These are phyloP conservation scores for Leptobrachium ailaonicum DNA, from an alignment of 2,113 vertebrate genomes.

Conservation along the genomic window DNA sequence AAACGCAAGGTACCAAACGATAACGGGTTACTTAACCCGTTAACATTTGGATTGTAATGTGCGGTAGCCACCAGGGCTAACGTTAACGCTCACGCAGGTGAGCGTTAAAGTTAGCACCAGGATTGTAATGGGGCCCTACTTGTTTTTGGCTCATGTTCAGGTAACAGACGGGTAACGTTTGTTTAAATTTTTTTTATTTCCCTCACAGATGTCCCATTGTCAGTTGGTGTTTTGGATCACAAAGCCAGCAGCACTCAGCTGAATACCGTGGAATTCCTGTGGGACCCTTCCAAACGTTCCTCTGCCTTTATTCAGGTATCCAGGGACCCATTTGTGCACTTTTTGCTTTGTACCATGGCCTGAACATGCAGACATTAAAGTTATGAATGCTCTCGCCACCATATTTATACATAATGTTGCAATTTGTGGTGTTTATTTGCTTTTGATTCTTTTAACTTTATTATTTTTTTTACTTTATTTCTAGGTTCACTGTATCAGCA, in stretches of 20 bases:
- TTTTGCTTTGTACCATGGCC: too few relatives aligned
- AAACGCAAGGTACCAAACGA: too few relatives aligned
- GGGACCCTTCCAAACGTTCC: slow-evolving; percentile 85
- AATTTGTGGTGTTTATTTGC: not conserved
- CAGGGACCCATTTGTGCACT: too few relatives aligned
- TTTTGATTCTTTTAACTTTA: not conserved
- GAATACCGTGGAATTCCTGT: slow-evolving; percentile 91
- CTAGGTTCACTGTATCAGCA: slow-evolving; percentile 96
- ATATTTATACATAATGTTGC: too few relatives aligned
- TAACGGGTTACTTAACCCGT: too few relatives aligned
- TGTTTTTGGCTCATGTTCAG: slow-evolving; percentile 64
- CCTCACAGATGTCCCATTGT: slow-evolving; percentile 87
- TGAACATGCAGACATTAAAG: too few relatives aligned
- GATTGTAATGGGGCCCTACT: slow-evolving; percentile 16
- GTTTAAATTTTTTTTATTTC: slow-evolving; percentile 48
- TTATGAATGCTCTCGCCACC: too few relatives aligned
- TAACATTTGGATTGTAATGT: too few relatives aligned
- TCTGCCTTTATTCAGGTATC: slow-evolving; percentile 91
- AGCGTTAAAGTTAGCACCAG: too few relatives aligned
- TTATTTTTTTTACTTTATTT: not conserved
- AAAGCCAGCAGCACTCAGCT: slow-evolving; percentile 83
- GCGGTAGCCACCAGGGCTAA: too few relatives aligned
- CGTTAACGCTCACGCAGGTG: too few relatives aligned
- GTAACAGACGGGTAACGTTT: too few relatives aligned
- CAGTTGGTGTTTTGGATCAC: slow-evolving; percentile 88